phyloP scores from a whole-genome alignment of 2,888 invertebrate genomes.

The Megalurothrips usitatus region DNA sequence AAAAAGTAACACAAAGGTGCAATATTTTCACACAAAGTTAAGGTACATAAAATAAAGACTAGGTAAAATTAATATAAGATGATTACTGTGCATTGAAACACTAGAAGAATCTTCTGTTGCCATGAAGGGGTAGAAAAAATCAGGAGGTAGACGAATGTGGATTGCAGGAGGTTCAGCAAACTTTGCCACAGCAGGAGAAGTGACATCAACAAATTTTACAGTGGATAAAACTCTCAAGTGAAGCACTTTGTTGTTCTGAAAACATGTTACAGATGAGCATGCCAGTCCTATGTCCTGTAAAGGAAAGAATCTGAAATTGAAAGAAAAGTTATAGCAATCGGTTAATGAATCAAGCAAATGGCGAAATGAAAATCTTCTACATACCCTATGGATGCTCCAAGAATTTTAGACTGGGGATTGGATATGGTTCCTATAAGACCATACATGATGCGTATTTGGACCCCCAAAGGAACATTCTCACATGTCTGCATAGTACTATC shows the following conservation, averaged over 20 bases:
- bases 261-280: not conserved
- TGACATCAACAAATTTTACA: conserved; percentile 51
- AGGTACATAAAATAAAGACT: not conserved
- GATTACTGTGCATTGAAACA: not conserved
- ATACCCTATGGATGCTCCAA: conserved; percentile 43
- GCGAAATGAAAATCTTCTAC: not conserved
- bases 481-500: not conserved
- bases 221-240: conserved; percentile 43
- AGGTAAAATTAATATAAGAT: not conserved
- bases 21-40: not conserved
- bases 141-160: conserved; percentile 61
- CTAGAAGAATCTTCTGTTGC: not conserved
- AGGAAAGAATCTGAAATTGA: not conserved
- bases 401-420: conserved; percentile 50
- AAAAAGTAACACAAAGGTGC: not conserved
- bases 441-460: not conserved
- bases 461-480: not conserved
- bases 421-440: conserved; percentile 45
- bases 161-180: conserved; percentile 60
- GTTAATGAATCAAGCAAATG: not conserved
- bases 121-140: conserved; percentile 68
- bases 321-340: not conserved
- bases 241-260: not conserved
- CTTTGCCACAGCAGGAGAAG: conserved; percentile 48
- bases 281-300: not conserved